Conservation (phyloP, 2,113 vertebrate genomes). For the Aplodontia rufa region DNA sequence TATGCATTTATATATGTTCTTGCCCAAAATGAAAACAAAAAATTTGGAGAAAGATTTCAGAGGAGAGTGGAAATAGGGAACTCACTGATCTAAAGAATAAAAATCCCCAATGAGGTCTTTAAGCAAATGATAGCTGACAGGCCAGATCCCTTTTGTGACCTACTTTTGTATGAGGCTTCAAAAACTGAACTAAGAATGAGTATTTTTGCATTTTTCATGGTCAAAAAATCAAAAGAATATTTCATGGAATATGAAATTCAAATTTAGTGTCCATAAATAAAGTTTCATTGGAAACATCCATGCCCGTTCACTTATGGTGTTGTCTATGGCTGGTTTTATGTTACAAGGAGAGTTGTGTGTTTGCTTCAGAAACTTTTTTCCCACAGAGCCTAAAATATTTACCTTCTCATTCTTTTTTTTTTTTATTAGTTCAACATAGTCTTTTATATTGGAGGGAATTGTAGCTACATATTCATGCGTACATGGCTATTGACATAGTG, state of each 20-base stretch:
- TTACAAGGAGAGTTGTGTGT: background rate
- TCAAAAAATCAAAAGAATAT: background rate
- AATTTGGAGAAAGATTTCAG: background rate
- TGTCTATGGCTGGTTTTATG: background rate
- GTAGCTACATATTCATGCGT: too few relatives aligned
- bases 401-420: background rate
- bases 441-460: too few relatives aligned
- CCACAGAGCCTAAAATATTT: background rate
- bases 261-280: background rate
- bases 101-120: background rate
- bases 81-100: background rate
- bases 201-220: background rate
- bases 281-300: background rate
- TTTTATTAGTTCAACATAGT: too few relatives aligned
- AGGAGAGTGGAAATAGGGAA: background rate
- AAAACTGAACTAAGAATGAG: background rate
- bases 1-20: background rate
- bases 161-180: background rate
- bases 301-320: background rate
- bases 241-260: background rate
- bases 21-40: constrained; percentile 11
- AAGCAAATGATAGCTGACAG: background rate
- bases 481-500: too few relatives aligned
- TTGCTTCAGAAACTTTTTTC: background rate
- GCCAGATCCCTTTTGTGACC: background rate